Evolutionary conservation across 2,888 invertebrate genomes (phyloP).

Genomic region (Pollenia amentaria): DNA sequence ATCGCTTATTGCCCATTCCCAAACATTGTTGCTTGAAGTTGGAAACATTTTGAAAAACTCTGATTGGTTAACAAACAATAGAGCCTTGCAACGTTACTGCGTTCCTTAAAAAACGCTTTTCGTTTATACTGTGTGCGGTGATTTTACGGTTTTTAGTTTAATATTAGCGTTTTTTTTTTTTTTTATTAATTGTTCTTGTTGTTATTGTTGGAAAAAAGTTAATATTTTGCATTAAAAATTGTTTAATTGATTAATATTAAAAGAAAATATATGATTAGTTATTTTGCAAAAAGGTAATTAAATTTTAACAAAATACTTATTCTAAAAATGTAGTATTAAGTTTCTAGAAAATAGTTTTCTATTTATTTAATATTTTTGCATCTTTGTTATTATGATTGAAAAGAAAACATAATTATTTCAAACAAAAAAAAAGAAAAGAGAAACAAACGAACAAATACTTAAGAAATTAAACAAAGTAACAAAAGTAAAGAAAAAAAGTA

Average conservation of each 20-base stretch:
- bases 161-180: conserved; percentile 36
- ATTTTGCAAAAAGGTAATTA: conserved; percentile 59
- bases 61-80: conserved; percentile 60
- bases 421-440: not conserved
- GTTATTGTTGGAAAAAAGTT: conserved; percentile 71
- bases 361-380: conserved; percentile 12
- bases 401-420: not conserved
- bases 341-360: conserved; percentile 48
- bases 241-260: conserved; percentile 60
- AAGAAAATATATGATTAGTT: conserved; percentile 68
- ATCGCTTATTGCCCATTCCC: conserved; percentile 90
- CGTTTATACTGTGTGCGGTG: conserved; percentile 68
- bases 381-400: conserved; percentile 7
- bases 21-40: conserved; percentile 81
- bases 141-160: conserved; percentile 26
- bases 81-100: conserved; percentile 57
- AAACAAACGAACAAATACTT: not conserved
- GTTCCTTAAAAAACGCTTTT: conserved; percentile 41
- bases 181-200: conserved; percentile 69
- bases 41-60: conserved; percentile 54
- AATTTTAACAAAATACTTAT: conserved; percentile 66
- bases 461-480: not conserved
- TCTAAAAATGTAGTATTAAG: conserved; percentile 65
- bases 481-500: too few relatives aligned
- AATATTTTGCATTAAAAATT: conserved; percentile 70